phyloP scores from a whole-genome alignment of 2,113 vertebrate genomes.

The Forbesichthys papilliferus region DNA sequence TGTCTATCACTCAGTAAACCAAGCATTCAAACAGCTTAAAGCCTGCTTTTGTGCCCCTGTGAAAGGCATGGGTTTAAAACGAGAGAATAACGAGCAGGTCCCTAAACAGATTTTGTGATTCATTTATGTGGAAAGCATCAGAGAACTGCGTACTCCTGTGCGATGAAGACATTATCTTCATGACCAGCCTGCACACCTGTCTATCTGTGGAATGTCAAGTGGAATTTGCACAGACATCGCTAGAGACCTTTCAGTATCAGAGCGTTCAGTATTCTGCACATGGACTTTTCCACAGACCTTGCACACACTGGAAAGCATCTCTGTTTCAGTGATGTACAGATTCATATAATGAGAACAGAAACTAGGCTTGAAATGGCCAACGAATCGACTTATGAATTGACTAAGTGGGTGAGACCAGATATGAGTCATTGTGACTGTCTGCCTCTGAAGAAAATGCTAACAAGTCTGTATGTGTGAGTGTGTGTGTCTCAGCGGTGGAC shows the following conservation, averaged over 20 bases:
- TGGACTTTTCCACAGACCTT: constrained; percentile 30
- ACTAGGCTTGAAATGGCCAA: constrained; percentile 69
- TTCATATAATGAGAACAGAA: constrained; percentile 34
- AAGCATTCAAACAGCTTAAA: constrained; percentile 5
- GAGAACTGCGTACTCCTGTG: constrained; percentile 35
- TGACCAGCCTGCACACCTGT: constrained; percentile 23
- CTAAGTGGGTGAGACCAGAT: constrained; percentile 69
- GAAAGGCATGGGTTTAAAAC: too few relatives aligned
- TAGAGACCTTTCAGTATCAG: constrained; percentile 20
- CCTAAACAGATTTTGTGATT: too few relatives aligned
- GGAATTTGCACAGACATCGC: constrained; percentile 63
- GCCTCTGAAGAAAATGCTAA: constrained; percentile 38
- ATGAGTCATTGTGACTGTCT: constrained; percentile 70
- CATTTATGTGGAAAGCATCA: neutral
- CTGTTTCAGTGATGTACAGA: constrained; percentile 27
- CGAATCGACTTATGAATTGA: constrained; percentile 48
- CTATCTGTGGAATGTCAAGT: constrained; percentile 38
- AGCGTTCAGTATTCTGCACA: constrained; percentile 29
- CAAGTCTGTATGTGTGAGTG: neutral
- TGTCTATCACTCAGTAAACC: constrained; percentile 4
- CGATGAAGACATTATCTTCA: constrained; percentile 31
- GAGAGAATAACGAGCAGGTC: too few relatives aligned
- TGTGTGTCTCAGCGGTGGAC: constrained; percentile 54
- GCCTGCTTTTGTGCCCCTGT: neutral
- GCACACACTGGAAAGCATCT: constrained; percentile 34